Evolutionary conservation across 2,888 invertebrate genomes (phyloP), one percentile per base, ranked within the genome.

Genomic region (Corbicula japonica): DNA sequence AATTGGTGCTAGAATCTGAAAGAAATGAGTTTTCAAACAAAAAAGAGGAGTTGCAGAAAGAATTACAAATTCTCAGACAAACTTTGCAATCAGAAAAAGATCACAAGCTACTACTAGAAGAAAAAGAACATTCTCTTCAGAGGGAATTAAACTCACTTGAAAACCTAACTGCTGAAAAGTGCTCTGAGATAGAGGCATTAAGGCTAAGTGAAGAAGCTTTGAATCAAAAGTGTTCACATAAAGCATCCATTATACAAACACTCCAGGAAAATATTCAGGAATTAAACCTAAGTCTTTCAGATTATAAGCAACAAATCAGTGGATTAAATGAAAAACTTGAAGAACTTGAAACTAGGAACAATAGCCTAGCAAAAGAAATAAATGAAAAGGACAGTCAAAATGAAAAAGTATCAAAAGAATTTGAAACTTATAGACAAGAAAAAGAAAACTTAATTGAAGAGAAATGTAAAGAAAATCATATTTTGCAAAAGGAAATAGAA

Each of bases 101-200:
- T 34, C 34, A 62, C 23, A 52, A 23, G 34, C 15, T 32, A 1
- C 21, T 23, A n/a, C 4, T 48, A 32, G 63, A 69, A 61, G 78
- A 79, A 52, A 54, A 48, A 46, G 65, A 65, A 41, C 58, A 75
- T 35, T 44, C 12, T 35, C 54, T 83, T 10, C 72, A 76, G 35
- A 35, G 44, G 15, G 54, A 81, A 54, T 4, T 80, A 18, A 62
- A 77, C 58, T 44, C 52, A 26, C 56, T 76, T 21, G 44, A 83
- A 66, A 65, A 54, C 54, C 65, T 76, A 35, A 21, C 85, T 12
- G 62, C 56, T n/a, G 81, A 85, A 52, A 82, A 76, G 26, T 30
- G 61, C 15, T 48, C 61, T 2, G 70, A 50, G 34, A 35, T 83
- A 21, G 50, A 72, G 41, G 63, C 79, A 4, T 48, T 76, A 8